Evolutionary conservation across 1,140 invertebrate species (phyloP).

Genomic region (Babylonia areolata): DNA sequence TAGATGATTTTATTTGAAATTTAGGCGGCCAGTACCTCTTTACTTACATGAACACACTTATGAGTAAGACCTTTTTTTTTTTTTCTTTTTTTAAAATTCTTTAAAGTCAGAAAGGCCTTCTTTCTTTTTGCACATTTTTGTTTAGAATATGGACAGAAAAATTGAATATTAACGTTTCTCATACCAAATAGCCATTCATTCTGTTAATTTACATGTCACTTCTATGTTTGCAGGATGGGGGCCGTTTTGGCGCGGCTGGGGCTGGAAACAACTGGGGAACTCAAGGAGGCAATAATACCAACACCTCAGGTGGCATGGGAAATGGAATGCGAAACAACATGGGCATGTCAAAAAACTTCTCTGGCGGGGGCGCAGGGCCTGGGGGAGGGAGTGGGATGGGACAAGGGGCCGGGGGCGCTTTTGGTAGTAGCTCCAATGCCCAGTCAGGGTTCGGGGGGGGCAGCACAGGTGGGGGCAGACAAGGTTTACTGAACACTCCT

Average conservation of each 20-base stretch:
- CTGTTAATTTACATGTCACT: too few species aligned
- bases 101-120: too few species aligned
- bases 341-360: constrained; percentile 38
- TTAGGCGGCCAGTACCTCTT: too few species aligned
- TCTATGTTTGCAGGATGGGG: constrained; percentile 23
- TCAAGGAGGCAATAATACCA: constrained; percentile 25
- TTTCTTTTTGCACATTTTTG: too few species aligned
- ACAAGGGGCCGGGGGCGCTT: background rate
- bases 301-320: background rate
- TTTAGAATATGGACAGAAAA: too few species aligned
- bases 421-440: constrained; percentile 8
- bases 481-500: constrained; percentile 2
- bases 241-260: constrained; percentile 21
- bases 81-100: too few species aligned
- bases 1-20: too few species aligned
- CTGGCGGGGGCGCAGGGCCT: constrained; percentile 30
- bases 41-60: too few species aligned
- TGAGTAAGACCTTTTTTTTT: too few species aligned
- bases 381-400: constrained; percentile 23
- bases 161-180: too few species aligned
- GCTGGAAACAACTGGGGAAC: constrained; percentile 11
- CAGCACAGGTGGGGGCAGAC: background rate
- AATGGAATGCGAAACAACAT: constrained; percentile 15
- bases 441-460: constrained; percentile 3
- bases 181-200: too few species aligned